Evolutionary conservation across 2,888 invertebrate species (phyloP).

Genomic region (Tridacna gigas): DNA sequence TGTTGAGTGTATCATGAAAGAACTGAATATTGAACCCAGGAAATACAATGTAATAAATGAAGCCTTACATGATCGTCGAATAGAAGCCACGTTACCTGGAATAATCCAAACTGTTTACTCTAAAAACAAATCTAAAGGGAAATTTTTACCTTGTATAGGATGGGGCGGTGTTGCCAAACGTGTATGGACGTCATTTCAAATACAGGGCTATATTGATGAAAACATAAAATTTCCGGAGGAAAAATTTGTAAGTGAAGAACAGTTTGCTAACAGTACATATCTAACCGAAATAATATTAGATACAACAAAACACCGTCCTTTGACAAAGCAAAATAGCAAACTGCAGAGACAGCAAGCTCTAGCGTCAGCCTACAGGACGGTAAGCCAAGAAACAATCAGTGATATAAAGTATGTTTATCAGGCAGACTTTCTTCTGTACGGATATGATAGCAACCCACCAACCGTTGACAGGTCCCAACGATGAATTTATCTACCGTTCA

Average conservation of each 20-base stretch:
- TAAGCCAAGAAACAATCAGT: neutral
- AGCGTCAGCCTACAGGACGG: neutral
- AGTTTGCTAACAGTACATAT: neutral
- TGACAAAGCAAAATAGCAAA: neutral
- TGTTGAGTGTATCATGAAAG: constrained; percentile 22
- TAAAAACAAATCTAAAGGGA: neutral
- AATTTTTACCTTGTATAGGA: neutral
- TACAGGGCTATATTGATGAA: neutral
- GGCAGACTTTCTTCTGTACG: neutral
- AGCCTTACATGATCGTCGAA: neutral
- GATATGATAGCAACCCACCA: neutral
- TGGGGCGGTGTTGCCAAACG: neutral
- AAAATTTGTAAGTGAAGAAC: neutral
- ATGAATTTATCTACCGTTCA: neutral
- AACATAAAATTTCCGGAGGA: neutral
- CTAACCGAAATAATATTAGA: neutral
- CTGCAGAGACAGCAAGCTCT: neutral
- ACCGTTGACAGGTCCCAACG: neutral
- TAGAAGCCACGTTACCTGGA: neutral
- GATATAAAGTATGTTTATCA: neutral
- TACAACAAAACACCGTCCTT: neutral
- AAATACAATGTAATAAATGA: neutral
- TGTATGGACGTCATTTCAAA: constrained; percentile 12
- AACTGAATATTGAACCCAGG: neutral
- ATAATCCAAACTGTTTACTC: neutral